Evolutionary conservation across 2,888 invertebrate genomes (phyloP), one percentile per base, ranked within the genome.

Genomic region (Microplitis manilae): DNA sequence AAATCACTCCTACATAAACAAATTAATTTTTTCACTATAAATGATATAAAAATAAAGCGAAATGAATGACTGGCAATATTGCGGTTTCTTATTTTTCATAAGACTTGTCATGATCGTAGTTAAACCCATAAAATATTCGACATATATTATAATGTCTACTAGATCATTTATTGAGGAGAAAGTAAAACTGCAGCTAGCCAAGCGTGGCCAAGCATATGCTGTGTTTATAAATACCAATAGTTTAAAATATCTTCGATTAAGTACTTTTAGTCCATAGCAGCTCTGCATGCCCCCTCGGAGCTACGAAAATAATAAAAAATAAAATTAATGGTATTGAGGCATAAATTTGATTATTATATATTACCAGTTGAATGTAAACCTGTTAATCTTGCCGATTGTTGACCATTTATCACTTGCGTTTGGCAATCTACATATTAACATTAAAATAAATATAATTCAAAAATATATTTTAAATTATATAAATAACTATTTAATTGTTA

Each of bases 151-250:
- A 13, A 67, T 41, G 41, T 38, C 15, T 15, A 68, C n/a, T 40
- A 15, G 40, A 15, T 41, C 41, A 17, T 70, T 13, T 39, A 61
- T 60, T 71, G 76, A 80, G 79, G 81, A 80, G 81, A 81, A 81
- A 81, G 81, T 81, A 80, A 72, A 72, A 50, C 50, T 76, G 80
- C 77, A 78, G 70, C 73, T 77, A 77, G 76, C 80, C 79, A 76
- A 81, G 76, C 80, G 77, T 79, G 75, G 62, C 62, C 20, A 39
- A 73, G n/a, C 40, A 39, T 62, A 61, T 41, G 40, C 15, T 39
- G 38, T 61, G 62, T 73, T 73, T 73, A 73, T 73, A 64, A 64
- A 73, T 61, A 73, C 61, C 39, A 13, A 72, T 64, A 73, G 72
- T 64, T 64, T 62, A 73, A 73, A 73, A 64, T 73, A 73, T 15